Evolutionary conservation across 2,888 invertebrate species (phyloP), one percentile per base, ranked within the genome.

Genomic region (Phania funesta): DNA sequence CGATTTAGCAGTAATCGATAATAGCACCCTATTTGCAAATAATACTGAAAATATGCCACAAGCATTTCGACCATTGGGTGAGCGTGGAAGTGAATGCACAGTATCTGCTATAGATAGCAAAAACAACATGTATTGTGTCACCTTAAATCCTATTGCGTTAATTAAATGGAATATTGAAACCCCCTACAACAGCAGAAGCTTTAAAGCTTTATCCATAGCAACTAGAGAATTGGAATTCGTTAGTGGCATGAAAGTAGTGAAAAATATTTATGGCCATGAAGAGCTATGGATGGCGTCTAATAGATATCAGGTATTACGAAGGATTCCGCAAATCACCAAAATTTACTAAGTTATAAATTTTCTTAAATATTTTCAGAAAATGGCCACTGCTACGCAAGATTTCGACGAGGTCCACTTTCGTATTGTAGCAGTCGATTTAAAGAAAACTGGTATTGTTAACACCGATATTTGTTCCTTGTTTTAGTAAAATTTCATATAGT

Each of bases 151-250:
- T 11, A 93, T 94, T 16, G 93, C 94, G 48, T 92, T 96, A 26
- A 94, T 93, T 86, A 95, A 94, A 84, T 96, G 96, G 95, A 95
- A 95, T 87, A 93, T 93, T 0, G 92, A 91, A 0, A 93, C 93
- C 0, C 92, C 93, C 11, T 95, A 93, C 85, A 91, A 92, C 0
- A 86, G 86, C 0, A 92, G 92, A 58, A 93, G 93, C 87, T 92
- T 94, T 67, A 92, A 92, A 84, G 88, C 93, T 1, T 85, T 94
- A 24, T 93, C 93, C 3, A 87, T 92, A 7, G 92, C 95, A 86
- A 87, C 89, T 26, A 91, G 92, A 74, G 93, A 93, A 0, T 88
- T 96, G 68, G 95, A 96, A 86, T 96, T 96, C 87, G 93, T 94
- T 0, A 94, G 94, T 86, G 95, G 95, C 13, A 88, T 96, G 60